Conservation (phyloP, 2,797 vertebrate species). For the Trematomus bernacchii region DNA sequence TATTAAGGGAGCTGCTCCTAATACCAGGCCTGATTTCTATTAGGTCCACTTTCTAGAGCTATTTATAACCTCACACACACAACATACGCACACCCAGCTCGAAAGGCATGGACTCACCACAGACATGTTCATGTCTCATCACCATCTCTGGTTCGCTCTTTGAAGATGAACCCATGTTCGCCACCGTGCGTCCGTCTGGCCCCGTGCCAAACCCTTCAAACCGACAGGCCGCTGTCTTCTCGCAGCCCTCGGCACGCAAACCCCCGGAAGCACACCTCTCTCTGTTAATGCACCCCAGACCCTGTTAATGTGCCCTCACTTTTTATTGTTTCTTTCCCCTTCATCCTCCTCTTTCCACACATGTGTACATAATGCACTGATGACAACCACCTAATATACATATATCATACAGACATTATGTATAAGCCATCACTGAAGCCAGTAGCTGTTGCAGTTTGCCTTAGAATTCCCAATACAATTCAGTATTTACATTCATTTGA, state of each 20-base stretch:
- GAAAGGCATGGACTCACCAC: slow-evolving; percentile 27
- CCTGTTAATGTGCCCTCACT: slow-evolving; percentile 12
- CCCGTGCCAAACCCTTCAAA: slow-evolving; percentile 52
- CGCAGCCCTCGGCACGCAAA: slow-evolving; percentile 63
- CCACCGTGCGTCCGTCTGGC: slow-evolving; percentile 64
- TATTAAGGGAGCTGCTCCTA: slow-evolving; percentile 37
- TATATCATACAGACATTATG: slow-evolving; percentile 23
- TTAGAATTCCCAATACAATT: background rate
- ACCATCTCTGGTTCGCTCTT: slow-evolving; percentile 51
- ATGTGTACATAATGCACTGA: slow-evolving; percentile 26
- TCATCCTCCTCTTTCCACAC: slow-evolving; percentile 33
- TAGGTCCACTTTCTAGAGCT: slow-evolving; percentile 68
- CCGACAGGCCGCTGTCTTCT: slow-evolving; percentile 52
- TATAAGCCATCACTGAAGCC: slow-evolving; percentile 17
- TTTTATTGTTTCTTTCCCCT: slow-evolving; percentile 17
- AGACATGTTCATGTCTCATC: slow-evolving; percentile 44
- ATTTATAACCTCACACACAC: slow-evolving; percentile 68
- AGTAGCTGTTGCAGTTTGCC: background rate
- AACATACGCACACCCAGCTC: background rate
- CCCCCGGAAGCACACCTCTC: slow-evolving; percentile 60
- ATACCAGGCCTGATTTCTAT: slow-evolving; percentile 71
- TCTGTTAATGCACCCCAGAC: slow-evolving; percentile 72
- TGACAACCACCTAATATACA: slow-evolving; percentile 39
- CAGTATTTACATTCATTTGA: background rate
- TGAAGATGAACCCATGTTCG: slow-evolving; percentile 61